Evolutionary conservation across 1,140 invertebrate species (phyloP).

Genomic region (Plodia interpunctella): DNA sequence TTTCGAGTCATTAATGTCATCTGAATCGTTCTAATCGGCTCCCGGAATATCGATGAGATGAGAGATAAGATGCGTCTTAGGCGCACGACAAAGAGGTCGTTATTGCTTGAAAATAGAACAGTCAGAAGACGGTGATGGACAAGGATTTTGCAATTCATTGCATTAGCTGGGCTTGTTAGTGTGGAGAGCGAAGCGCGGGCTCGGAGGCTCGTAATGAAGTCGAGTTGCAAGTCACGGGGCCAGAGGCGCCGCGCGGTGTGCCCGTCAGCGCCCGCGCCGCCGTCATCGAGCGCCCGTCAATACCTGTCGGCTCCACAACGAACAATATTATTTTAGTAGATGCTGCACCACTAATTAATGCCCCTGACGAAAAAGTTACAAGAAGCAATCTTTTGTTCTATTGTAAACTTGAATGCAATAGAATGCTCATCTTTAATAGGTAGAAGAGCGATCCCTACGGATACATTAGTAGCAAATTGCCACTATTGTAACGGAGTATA

Average conservation of each 20-base stretch:
- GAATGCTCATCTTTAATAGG: constrained; percentile 2
- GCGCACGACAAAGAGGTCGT: constrained; percentile 22
- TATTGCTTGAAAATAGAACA: constrained; percentile 21
- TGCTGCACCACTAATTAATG: constrained; percentile 69
- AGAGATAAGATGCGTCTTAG: constrained; percentile 23
- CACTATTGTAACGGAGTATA: neutral
- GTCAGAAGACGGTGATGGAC: constrained; percentile 20
- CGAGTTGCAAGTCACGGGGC: constrained; percentile 64
- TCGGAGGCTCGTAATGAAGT: constrained; percentile 52
- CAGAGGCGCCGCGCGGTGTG: constrained; percentile 50
- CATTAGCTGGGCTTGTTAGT: constrained; percentile 74
- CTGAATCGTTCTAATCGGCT: constrained; percentile 56
- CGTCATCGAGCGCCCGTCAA: constrained; percentile 53
- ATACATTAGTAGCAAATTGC: constrained; percentile 8
- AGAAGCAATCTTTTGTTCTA: constrained; percentile 54
- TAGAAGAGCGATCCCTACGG: constrained; percentile 3
- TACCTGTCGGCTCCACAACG: constrained; percentile 57
- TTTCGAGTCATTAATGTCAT: constrained; percentile 69
- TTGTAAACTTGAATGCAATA: constrained; percentile 36
- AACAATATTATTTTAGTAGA: constrained; percentile 67
- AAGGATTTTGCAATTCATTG: constrained; percentile 70
- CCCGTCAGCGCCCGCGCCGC: constrained; percentile 42
- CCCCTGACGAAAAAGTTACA: constrained; percentile 45
- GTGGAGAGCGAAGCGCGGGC: constrained; percentile 25
- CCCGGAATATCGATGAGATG: constrained; percentile 41